phyloP scores from a whole-genome alignment of 1,140 invertebrate species.

The Drosophila leontia region DNA sequence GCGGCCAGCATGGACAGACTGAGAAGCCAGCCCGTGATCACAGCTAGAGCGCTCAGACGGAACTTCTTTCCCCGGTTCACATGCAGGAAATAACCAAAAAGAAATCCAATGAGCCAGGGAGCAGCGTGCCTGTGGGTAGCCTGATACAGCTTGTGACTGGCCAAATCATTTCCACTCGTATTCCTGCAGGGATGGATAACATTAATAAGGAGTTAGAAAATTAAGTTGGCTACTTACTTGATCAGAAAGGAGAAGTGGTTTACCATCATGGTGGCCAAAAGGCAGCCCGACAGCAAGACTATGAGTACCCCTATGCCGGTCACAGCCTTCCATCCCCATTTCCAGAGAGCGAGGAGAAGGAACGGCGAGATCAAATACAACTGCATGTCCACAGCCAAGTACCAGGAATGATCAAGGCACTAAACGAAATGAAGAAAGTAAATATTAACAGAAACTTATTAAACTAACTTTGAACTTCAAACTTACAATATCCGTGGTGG shows the following conservation, averaged over 20 bases:
- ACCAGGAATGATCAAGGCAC: constrained; percentile 84
- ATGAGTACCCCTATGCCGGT: constrained; percentile 45
- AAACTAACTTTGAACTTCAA: not conserved
- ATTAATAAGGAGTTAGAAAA: not conserved
- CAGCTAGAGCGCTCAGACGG: constrained; percentile 15
- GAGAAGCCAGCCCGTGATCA: constrained; percentile 54
- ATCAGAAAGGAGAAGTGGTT: constrained; percentile 39
- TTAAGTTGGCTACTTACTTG: not conserved
- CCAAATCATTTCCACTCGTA: not conserved
- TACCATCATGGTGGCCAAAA: constrained; percentile 55
- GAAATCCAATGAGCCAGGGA: constrained; percentile 51
- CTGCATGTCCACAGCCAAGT: constrained; percentile 86
- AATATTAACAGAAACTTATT: not conserved
- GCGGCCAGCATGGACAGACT: constrained; percentile 37
- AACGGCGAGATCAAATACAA: constrained; percentile 91
- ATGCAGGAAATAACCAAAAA: constrained; percentile 7
- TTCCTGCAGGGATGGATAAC: not conserved
- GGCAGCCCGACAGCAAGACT: constrained; percentile 46
- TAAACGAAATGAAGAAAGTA: constrained; percentile 82
- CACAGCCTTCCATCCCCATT: constrained; percentile 85
- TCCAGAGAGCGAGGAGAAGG: constrained; percentile 89
- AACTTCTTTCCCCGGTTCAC: constrained; percentile 10
- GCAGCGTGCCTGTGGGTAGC: constrained; percentile 55
- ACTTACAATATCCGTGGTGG: constrained; percentile 12
- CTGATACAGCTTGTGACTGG: constrained; percentile 38